Evolutionary conservation across 2,888 invertebrate genomes (phyloP).

Genomic region (Rhingia rostrata): DNA sequence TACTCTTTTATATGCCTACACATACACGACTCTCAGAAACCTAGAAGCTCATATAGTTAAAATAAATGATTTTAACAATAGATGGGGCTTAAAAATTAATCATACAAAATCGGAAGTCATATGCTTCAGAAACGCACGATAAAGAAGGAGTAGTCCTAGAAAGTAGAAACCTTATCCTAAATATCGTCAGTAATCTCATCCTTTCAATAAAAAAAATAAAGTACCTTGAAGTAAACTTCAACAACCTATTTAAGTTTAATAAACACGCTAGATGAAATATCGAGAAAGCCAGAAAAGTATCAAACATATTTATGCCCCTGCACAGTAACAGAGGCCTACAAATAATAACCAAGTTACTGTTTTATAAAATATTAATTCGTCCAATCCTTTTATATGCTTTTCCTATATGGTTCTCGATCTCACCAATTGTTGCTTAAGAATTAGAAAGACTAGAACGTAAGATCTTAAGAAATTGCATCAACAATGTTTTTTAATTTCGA

Average conservation of each 20-base stretch:
- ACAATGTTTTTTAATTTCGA: no score
- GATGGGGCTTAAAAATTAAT: constrained; percentile 19
- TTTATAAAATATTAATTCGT: neutral
- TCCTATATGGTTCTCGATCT: neutral
- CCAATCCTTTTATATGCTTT: no score
- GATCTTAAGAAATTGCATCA: neutral
- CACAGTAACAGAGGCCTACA: neutral
- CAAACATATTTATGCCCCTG: neutral
- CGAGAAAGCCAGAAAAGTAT: neutral
- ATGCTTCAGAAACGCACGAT: constrained; percentile 13
- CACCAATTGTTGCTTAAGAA: neutral
- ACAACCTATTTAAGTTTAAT: constrained; percentile 4
- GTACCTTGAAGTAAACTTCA: neutral
- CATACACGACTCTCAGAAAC: neutral
- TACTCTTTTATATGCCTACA: constrained; percentile 1
- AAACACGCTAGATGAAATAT: neutral
- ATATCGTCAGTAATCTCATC: neutral
- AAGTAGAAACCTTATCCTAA: neutral
- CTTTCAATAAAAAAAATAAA: neutral
- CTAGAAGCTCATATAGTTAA: neutral
- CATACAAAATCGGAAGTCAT: constrained; percentile 7
- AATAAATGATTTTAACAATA: constrained; percentile 6
- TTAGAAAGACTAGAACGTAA: neutral
- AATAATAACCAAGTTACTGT: neutral
- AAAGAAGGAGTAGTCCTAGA: neutral